Percentiles rank a stretch among this genome's conserved stretches.
Conservation (phyloP, 2,888 invertebrate species). For the Parelbella ahira region DNA sequence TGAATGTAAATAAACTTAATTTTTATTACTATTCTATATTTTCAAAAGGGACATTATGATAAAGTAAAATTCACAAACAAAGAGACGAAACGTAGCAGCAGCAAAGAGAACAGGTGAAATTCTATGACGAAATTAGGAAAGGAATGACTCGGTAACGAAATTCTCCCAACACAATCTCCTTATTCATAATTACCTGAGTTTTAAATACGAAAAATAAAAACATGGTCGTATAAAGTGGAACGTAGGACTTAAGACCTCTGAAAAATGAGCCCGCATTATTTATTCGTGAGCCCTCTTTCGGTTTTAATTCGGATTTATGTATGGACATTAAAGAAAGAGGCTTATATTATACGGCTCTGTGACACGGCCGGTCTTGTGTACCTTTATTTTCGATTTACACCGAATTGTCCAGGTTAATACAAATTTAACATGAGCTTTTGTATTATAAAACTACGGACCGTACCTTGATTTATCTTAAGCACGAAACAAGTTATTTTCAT, state of each 20-base stretch:
- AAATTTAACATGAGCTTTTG: conserved; percentile 7
- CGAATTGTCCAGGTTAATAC: neutral
- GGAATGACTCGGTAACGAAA: conserved; percentile 39
- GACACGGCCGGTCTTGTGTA: conserved; percentile 43
- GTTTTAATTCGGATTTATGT: conserved; percentile 77
- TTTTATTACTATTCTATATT: too few relatives aligned
- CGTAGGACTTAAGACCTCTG: conserved; percentile 67
- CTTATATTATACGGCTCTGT: conserved; percentile 48
- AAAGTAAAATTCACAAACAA: too few relatives aligned
- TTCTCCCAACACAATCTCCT: conserved; percentile 47
- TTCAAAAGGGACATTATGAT: too few relatives aligned
- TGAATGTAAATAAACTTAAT: too few relatives aligned
- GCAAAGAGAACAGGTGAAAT: conserved; percentile 6
- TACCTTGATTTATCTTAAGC: too few relatives aligned
- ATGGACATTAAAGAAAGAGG: conserved; percentile 67
- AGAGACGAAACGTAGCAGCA: neutral
- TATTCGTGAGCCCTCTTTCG: conserved; percentile 63
- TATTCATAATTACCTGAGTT: conserved; percentile 68
- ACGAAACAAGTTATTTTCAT: too few relatives aligned
- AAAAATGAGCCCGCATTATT: conserved; percentile 72
- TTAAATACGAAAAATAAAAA: conserved; percentile 65
- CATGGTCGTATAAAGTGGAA: conserved; percentile 58
- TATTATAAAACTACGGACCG: too few relatives aligned
- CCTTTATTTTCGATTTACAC: conserved; percentile 31
- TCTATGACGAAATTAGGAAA: conserved; percentile 23